phyloP scores from a whole-genome alignment of 1,140 invertebrate species.

The Brachionus manjavacas region DNA sequence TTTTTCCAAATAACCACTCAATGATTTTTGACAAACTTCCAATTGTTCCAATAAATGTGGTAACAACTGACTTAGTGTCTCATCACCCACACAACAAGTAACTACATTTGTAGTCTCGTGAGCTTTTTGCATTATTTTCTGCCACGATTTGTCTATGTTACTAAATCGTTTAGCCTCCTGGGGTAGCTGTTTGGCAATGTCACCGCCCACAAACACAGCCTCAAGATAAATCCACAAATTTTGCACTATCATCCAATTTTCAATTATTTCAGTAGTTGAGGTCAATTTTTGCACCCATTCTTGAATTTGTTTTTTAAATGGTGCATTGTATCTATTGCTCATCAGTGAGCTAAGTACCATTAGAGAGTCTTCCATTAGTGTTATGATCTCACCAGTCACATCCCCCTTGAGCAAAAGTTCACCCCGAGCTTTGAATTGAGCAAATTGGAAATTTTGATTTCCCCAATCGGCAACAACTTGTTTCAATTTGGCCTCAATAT shows the following conservation, averaged over 20 bases:
- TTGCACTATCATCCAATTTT: constrained; percentile 56
- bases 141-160: constrained; percentile 96
- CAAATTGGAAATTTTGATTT: constrained; percentile 83
- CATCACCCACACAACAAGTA: constrained; percentile 88
- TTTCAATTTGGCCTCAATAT: constrained; percentile 89
- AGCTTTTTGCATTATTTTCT: constrained; percentile 88
- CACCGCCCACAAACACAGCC: constrained; percentile 57
- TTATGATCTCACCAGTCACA: constrained; percentile 86
- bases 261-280: constrained; percentile 54
- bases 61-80: constrained; percentile 80
- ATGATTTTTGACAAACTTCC: constrained; percentile 91
- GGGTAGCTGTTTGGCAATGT: constrained; percentile 58
- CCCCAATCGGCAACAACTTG: constrained; percentile 94
- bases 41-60: constrained; percentile 92
- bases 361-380: constrained; percentile 86
- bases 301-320: constrained; percentile 56
- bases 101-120: constrained; percentile 91
- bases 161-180: constrained; percentile 67
- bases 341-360: constrained; percentile 88
- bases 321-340: constrained; percentile 68
- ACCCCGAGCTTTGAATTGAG: constrained; percentile 87
- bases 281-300: constrained; percentile 55
- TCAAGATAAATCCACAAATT: constrained; percentile 57
- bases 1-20: constrained; percentile 91
- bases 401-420: constrained; percentile 84